Percentiles rank a stretch among this genome's conserved stretches.
phyloP scores from a whole-genome alignment of 2,888 invertebrate species.

The Pollenia angustigena region DNA sequence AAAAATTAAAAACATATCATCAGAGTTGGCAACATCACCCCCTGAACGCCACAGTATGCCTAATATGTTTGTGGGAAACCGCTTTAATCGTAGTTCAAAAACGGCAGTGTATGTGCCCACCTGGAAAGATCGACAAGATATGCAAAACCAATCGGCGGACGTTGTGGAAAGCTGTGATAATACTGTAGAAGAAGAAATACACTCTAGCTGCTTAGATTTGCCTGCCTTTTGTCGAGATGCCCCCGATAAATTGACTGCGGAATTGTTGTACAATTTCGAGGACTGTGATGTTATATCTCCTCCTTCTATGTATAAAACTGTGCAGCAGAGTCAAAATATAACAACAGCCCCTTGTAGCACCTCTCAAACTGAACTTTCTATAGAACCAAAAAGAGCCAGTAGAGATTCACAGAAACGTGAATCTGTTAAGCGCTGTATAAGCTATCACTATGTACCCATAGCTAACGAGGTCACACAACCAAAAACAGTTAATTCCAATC shows the following conservation, averaged over 20 bases:
- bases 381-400: slow-evolving; percentile 77
- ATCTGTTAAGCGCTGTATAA: slow-evolving; percentile 85
- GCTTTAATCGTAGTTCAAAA: slow-evolving; percentile 85
- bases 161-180: slow-evolving; percentile 70
- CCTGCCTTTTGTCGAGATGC: slow-evolving; percentile 84
- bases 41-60: slow-evolving; percentile 88
- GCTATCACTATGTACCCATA: slow-evolving; percentile 84
- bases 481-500: slow-evolving; percentile 33
- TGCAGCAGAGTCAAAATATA: slow-evolving; percentile 2
- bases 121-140: slow-evolving; percentile 83
- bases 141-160: slow-evolving; percentile 80
- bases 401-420: slow-evolving; percentile 73
- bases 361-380: slow-evolving; percentile 78
- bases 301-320: slow-evolving; percentile 86
- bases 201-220: slow-evolving; percentile 86
- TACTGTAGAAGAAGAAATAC: slow-evolving; percentile 80
- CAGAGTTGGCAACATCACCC: slow-evolving; percentile 69
- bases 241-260: slow-evolving; percentile 86
- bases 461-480: slow-evolving; percentile 64
- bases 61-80: slow-evolving; percentile 86
- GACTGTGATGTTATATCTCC: slow-evolving; percentile 84
- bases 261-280: slow-evolving; percentile 85
- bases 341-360: slow-evolving; percentile 60
- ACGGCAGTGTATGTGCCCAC: slow-evolving; percentile 86
- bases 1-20: slow-evolving; percentile 84